Evolutionary conservation across 2,113 vertebrate species (phyloP), one percentile per base, ranked within the genome.

Genomic region (Podiceps cristatus): DNA sequence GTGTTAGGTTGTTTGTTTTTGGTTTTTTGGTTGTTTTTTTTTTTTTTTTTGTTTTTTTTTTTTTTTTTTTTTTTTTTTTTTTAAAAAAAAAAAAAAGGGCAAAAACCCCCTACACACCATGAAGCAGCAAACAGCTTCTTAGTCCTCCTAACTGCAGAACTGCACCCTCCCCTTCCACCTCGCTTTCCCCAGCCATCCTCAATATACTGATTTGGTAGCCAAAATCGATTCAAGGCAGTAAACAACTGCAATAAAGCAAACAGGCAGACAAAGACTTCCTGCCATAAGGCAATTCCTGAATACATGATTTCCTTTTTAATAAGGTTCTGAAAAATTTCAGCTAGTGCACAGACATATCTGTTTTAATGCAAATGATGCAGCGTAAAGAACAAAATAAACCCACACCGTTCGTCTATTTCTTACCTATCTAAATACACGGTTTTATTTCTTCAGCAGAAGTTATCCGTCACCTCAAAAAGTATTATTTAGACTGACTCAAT

Each of bases 251-350:
- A 90, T 90, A 97, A 96, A 96, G 96, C 94, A 64, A 93, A 71
- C 60, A 60, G 85, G 93, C 96, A 97, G 97, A 98, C 98, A 98
- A 98, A 98, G 98, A 87, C 97, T 95, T 96, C 97, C 93, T 95
- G 95, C 87, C 90, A 92, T 58, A 90, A 85, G 91, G 92, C 94
- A 91, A 92, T 73, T 95, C 92, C 93, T 72, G 37, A 83, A 96
- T 78, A 67, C 79, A 87, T 58, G 15, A 42, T 94, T 85, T 91
- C 87, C 77, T 86, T 55, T 85, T 78, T 81, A 79, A 69, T 90
- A 14, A 80, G 42, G 76, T 88, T 96, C 89, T 52, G 76, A 81
- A 55, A 81, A 31, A 78, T 56, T 84, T 77, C 67, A 56, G 66
- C 35, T 25, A 40, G 29, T 89, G 63, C 60, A 40, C 23, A 29